Evolutionary conservation across 1,140 invertebrate genomes (phyloP).

Genomic region (Drosophila tsacasi): DNA sequence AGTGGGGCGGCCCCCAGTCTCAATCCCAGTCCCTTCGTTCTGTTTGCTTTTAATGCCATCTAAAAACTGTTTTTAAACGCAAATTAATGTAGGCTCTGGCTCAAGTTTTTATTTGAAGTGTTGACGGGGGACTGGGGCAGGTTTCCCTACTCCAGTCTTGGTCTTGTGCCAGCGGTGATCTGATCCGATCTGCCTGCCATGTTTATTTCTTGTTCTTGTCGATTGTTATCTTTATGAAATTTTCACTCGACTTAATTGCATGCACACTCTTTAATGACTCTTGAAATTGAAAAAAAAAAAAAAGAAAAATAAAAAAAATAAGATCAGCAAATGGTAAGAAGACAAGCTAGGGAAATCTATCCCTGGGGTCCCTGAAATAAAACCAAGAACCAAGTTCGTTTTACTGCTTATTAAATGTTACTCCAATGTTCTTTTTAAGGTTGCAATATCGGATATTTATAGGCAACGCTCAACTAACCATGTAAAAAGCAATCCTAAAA

Average conservation of each 20-base stretch:
- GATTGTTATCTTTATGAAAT: conserved; percentile 84
- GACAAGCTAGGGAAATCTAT: conserved; percentile 17
- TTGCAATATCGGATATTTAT: conserved; percentile 38
- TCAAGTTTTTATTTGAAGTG: conserved; percentile 78
- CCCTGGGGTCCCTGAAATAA: conserved; percentile 34
- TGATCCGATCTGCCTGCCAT: conserved; percentile 55
- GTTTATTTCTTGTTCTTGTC: conserved; percentile 83
- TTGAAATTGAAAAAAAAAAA: conserved; percentile 69
- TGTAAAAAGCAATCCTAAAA: neutral
- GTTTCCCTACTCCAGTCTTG: conserved; percentile 33
- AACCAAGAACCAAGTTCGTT: conserved; percentile 43
- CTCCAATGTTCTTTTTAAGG: neutral
- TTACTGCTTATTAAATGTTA: conserved; percentile 77
- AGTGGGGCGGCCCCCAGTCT: conserved; percentile 13
- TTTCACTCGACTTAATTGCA: conserved; percentile 83
- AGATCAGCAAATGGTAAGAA: conserved; percentile 1
- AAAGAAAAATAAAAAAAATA: neutral
- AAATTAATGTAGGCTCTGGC: conserved; percentile 75
- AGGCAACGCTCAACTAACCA: conserved; percentile 36
- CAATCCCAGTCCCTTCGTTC: conserved; percentile 15
- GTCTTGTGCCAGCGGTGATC: conserved; percentile 36
- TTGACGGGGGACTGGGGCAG: conserved; percentile 58
- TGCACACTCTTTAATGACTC: conserved; percentile 81
- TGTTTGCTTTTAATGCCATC: conserved; percentile 81
- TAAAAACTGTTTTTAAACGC: conserved; percentile 83